Evolutionary conservation across 2,888 invertebrate species (phyloP), one percentile per base, ranked within the genome.

Genomic region (Protodeltote pygarga): DNA sequence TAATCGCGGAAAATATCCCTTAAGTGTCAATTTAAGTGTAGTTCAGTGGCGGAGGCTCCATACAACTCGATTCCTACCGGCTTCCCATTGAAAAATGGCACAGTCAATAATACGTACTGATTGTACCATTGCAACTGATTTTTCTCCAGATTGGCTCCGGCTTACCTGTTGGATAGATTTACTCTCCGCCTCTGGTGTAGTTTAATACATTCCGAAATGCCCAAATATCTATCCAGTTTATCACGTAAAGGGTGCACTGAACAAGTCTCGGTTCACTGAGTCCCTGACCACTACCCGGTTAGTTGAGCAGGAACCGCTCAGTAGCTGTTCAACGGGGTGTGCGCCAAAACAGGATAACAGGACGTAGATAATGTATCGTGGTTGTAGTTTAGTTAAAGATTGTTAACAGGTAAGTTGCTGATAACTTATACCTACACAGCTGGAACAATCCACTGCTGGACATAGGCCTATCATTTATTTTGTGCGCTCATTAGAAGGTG

Each of bases 251-350:
- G 45, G 48, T 45, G 48, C 64, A 45, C 24, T 57, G 61, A 63
- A 51, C 64, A 52, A 32, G 28, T 34, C 21, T 15, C 64, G 31
- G 59, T 31, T 52, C 64, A 52, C 14, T 63, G 58, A 44, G 21
- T 8, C 25, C n/a, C 23, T 49, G 24, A 14, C 11, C n/a, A 21
- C 35, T 28, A 24, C 21, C 31, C 23, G 16, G 21, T 25, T 32
- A 54, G 39, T 15, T 33, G 9, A 19, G 23, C 28, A 14, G 35
- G 37, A n/a, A n/a, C 8, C 25, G 17, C n/a, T 39, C 54, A 54
- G 17, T 39, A 25, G 29, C 13, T 46, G 25, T 6, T 25, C 35
- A 46, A 9, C 16, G 27, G 23, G 10, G 5, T 27, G 19, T 6
- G 10, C 13, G 3, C 5, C 35, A 29, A 5, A 40, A 53, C 17